These are phyloP conservation scores for Drosophila nasuta DNA, from an alignment of 1,140 invertebrate species.

Conservation along the genomic window DNA sequence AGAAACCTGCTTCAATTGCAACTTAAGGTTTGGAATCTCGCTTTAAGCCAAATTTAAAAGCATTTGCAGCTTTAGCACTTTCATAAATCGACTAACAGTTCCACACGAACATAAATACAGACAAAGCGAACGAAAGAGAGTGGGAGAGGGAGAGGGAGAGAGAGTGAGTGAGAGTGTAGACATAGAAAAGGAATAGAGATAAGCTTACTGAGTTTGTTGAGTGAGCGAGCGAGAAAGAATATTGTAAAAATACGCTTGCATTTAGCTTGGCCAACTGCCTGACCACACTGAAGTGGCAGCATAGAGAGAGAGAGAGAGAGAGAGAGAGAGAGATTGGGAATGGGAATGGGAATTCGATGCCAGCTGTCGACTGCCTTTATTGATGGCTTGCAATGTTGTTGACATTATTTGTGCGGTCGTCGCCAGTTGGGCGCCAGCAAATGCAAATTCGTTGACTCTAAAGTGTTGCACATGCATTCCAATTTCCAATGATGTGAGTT, in stretches of 20 bases:
- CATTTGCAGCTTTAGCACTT: slow-evolving; percentile 52
- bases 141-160: background rate
- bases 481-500: slow-evolving; percentile 28
- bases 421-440: slow-evolving; percentile 73
- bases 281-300: slow-evolving; percentile 8
- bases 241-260: slow-evolving; percentile 13
- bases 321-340: background rate
- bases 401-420: slow-evolving; percentile 76
- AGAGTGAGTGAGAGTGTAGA: background rate
- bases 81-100: slow-evolving; percentile 48
- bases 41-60: slow-evolving; percentile 48
- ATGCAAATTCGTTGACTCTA: slow-evolving; percentile 76
- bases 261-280: slow-evolving; percentile 23
- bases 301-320: background rate
- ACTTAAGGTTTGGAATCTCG: slow-evolving; percentile 37
- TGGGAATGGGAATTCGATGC: slow-evolving; percentile 19
- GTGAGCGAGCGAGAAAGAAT: background rate
- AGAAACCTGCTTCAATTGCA: slow-evolving; percentile 11
- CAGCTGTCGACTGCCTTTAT: slow-evolving; percentile 64
- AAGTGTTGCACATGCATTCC: slow-evolving; percentile 54
- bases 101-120: slow-evolving; percentile 18
- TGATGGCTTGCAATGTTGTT: slow-evolving; percentile 77
- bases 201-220: background rate
- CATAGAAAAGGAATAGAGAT: background rate
- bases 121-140: background rate